These are phyloP conservation scores for Myotis pilosus DNA, from an alignment of 2,797 vertebrate genomes.

Conservation along the genomic window DNA sequence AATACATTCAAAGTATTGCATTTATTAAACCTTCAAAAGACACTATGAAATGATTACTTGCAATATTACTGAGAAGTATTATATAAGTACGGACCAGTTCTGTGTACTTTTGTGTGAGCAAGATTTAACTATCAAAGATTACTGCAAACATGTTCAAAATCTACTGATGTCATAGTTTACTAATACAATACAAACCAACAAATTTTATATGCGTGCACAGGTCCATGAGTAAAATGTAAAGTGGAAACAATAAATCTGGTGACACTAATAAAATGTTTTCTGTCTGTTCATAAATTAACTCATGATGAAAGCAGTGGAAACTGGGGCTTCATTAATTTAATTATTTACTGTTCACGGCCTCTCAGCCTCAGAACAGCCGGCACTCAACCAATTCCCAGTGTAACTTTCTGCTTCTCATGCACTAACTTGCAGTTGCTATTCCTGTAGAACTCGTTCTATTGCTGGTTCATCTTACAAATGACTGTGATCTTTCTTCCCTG, in stretches of 20 bases:
- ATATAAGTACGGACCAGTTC: not conserved
- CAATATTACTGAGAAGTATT: conserved; percentile 29
- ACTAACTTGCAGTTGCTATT: not conserved
- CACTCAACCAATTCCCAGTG: not conserved
- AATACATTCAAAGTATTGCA: not conserved
- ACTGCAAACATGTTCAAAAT: conserved; percentile 25
- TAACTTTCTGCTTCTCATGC: not conserved
- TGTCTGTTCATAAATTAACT: not conserved
- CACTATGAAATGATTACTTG: not conserved
- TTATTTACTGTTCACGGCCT: not conserved
- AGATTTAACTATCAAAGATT: not conserved
- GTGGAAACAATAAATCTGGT: not conserved
- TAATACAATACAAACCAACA: not conserved
- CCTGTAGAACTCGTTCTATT: conserved; percentile 65
- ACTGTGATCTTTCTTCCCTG: conserved; percentile 64
- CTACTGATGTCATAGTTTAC: not conserved
- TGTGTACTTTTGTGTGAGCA: not conserved
- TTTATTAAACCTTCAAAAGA: not conserved
- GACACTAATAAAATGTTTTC: not conserved
- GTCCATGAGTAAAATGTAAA: not conserved
- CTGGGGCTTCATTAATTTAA: not conserved
- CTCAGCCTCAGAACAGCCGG: not conserved
- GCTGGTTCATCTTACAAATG: conserved; percentile 47
- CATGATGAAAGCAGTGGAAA: conserved; percentile 6
- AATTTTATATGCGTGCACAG: not conserved